Conservation (phyloP, 2,113 vertebrate genomes). For the Datnioides undecimradiatus region DNA sequence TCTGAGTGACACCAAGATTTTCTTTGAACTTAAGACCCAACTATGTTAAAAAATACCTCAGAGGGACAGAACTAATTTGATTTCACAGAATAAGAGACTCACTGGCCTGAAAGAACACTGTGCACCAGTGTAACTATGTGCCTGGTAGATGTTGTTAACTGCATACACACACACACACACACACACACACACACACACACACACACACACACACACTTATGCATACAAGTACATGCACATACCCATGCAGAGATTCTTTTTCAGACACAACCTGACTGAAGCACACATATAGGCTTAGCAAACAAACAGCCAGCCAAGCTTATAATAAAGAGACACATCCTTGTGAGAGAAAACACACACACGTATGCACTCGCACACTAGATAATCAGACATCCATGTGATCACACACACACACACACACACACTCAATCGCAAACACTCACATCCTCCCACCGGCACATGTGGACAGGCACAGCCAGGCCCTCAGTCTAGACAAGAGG, state of each 20-base stretch:
- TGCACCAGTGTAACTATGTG: conserved; percentile 31
- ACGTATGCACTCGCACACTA: conserved; percentile 26
- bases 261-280: conserved; percentile 45
- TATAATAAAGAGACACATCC: conserved; percentile 58
- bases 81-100: conserved; percentile 37
- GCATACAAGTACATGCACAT: conserved; percentile 43
- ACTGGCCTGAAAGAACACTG: conserved; percentile 27
- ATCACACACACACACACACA: conserved; percentile 56
- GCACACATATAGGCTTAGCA: conserved; percentile 69
- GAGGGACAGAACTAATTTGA: conserved; percentile 30
- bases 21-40: conserved; percentile 7
- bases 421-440: conserved; percentile 49
- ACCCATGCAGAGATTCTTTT: conserved; percentile 47
- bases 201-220: conserved; percentile 43
- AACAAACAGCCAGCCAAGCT: conserved; percentile 69
- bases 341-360: conserved; percentile 25
- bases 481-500: conserved; percentile 76
- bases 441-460: conserved; percentile 75
- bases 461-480: conserved; percentile 73
- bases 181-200: conserved; percentile 42
- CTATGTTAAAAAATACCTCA: conserved; percentile 10
- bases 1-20: conserved; percentile 54
- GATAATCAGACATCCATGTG: conserved; percentile 70
- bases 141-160: conserved; percentile 52
- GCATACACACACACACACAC: conserved; percentile 31